Conservation (phyloP, 2,113 vertebrate genomes). For the Agelaius tricolor region DNA sequence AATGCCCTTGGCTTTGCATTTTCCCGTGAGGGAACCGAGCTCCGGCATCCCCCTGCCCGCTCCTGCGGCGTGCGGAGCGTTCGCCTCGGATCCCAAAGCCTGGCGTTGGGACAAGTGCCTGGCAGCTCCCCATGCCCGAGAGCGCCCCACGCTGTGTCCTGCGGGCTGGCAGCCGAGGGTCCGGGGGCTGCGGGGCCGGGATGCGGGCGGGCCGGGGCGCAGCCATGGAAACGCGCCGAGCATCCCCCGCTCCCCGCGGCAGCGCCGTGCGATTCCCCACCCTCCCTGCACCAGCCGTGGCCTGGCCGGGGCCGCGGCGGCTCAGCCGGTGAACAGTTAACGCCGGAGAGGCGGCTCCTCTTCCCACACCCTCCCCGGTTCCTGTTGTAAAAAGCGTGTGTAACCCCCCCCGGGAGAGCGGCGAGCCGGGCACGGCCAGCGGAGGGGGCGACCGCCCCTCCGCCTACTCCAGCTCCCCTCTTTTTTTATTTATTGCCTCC, state of each 20-base stretch:
- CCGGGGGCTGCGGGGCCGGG: neutral
- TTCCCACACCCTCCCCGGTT: neutral
- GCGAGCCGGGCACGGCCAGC: neutral
- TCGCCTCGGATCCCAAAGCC: neutral
- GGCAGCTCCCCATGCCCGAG: neutral
- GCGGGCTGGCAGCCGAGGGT: neutral
- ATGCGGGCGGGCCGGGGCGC: neutral
- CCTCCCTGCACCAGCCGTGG: neutral
- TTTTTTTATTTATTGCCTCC: neutral
- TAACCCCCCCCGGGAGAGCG: neutral
- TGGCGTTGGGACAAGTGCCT: neutral
- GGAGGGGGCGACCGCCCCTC: neutral
- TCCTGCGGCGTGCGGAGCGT: neutral
- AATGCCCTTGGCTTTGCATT: neutral
- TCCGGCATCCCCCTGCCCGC: neutral
- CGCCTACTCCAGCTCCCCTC: neutral
- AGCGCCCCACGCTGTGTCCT: neutral
- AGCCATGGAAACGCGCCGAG: slow-evolving; percentile 62
- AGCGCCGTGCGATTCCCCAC: neutral
- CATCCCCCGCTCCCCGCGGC: slow-evolving; percentile 50
- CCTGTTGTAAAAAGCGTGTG: slow-evolving; percentile 8
- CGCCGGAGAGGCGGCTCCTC: neutral
- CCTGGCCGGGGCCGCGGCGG: neutral
- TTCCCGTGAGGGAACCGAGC: neutral
- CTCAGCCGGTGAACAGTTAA: slow-evolving; percentile 6